Percentiles rank a stretch among this genome's conserved stretches.
Conservation (phyloP, 2,888 invertebrate genomes). For the Gerosis bhagava region DNA sequence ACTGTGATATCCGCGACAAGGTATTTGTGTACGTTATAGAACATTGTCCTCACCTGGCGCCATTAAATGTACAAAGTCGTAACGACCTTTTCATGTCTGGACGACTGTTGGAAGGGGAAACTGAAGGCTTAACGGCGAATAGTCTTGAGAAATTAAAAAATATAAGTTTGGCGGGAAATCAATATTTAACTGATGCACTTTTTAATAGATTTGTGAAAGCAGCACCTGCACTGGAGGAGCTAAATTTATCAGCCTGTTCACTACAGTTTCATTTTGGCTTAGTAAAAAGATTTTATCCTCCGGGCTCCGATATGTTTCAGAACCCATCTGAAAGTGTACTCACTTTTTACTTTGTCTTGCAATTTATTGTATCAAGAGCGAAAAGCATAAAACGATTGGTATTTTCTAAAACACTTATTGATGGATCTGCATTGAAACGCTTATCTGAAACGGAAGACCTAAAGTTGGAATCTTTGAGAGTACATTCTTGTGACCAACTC, state of each 20-base stretch:
- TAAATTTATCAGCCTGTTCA: conserved; percentile 86
- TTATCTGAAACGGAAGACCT: conserved; percentile 78
- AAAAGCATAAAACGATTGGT: conserved; percentile 81
- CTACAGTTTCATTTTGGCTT: conserved; percentile 87
- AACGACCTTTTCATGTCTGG: conserved; percentile 90
- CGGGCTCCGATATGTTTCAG: conserved; percentile 53
- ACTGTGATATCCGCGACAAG: conserved; percentile 85
- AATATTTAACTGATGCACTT: conserved; percentile 89
- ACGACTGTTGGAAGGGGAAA: conserved; percentile 82
- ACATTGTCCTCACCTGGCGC: conserved; percentile 79
- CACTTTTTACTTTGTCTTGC: conserved; percentile 86
- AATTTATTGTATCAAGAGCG: conserved; percentile 79
- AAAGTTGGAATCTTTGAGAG: conserved; percentile 72
- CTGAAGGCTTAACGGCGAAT: conserved; percentile 73
- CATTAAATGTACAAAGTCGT: conserved; percentile 84
- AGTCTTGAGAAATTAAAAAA: conserved; percentile 78
- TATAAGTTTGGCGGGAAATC: conserved; percentile 85
- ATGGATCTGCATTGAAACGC: conserved; percentile 81
- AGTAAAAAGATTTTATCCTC: conserved; percentile 86
- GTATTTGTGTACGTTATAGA: conserved; percentile 82
- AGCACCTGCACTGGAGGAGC: conserved; percentile 81
- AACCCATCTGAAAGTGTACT: conserved; percentile 86
- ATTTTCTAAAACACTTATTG: conserved; percentile 86
- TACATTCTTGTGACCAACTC: conserved; percentile 84
- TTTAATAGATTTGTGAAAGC: conserved; percentile 85